Base-by-base conservation (phyloP, 2,113 vertebrate species). In the Takifugu flavidus region DNA sequence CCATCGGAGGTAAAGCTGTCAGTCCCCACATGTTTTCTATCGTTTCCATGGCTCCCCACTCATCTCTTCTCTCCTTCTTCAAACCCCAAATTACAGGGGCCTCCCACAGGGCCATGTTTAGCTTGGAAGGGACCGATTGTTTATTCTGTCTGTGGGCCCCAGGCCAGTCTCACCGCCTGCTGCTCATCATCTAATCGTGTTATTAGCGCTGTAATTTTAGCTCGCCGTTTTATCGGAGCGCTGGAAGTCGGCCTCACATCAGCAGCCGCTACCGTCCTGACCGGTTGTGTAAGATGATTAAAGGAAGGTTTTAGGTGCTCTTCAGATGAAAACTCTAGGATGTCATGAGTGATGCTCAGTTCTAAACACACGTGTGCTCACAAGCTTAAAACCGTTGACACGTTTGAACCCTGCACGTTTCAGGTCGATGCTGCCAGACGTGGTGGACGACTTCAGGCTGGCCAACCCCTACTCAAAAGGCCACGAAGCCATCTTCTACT, bases 381-480 rank as follows among this genome's bases (percentile, higher is more conserved):
- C 62, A 42, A 54, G n/a, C 4, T 2, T 6, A 13, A 46, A 26
- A 53, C 3, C 42, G n/a, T 4, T 26, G 26, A 43, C 15, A 2
- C 14, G 28, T 27, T 56, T 28, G 29, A 6, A 12, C 10, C 28
- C 5, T 75, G 68, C 73, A 60, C 76, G 56, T 53, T 68, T 62
- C 77, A 99, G 97, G 96, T 98, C 97, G 3, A 98, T 99, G 94
- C 86, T 99, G 69, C 96, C 97, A 15, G 96, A 98, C 39, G 93
- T 98, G 70, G 93, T 99, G 49, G 96, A 98, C 71, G 91, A 94
- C 80, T 99, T 98, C 84, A 90, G 94, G 65, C 75, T 92, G 85
- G 89, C 86, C 68, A 95, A 96, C 80, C 93, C 90, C 55, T 88
- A 83, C 61, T 88, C 56, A 0, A 93, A 89, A 56, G 93, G 94